phyloP scores from a whole-genome alignment of 2,113 vertebrate genomes.

The Notothenia rossii region DNA sequence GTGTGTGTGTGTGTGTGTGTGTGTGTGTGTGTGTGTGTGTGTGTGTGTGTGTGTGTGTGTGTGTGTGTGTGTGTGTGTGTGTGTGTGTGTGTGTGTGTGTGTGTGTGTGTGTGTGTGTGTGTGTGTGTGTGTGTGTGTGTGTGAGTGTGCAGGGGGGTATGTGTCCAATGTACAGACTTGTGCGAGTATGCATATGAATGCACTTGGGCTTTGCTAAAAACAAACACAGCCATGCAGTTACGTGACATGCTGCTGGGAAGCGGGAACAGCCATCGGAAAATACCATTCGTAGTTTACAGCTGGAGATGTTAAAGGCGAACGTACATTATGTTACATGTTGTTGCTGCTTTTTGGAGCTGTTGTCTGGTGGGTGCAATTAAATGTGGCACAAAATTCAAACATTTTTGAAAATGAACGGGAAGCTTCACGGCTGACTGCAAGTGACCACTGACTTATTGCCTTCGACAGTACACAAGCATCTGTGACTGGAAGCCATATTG shows the following conservation, averaged over 20 bases:
- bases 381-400: background rate
- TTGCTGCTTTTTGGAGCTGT: background rate
- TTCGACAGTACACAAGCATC: background rate
- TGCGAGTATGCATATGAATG: slow-evolving; percentile 66
- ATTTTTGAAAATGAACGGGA: background rate
- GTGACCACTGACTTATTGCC: background rate
- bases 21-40: slow-evolving; percentile 19
- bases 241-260: slow-evolving; percentile 56
- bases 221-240: slow-evolving; percentile 69
- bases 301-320: background rate
- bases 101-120: slow-evolving; percentile 18
- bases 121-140: slow-evolving; percentile 19
- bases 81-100: slow-evolving; percentile 8
- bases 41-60: slow-evolving; percentile 12
- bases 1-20: slow-evolving; percentile 21
- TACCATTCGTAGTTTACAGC: slow-evolving; percentile 1
- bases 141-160: background rate
- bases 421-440: background rate
- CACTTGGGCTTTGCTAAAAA: slow-evolving; percentile 76
- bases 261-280: slow-evolving; percentile 19
- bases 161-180: slow-evolving; percentile 11
- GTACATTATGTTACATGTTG: background rate
- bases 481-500: background rate
- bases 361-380: background rate
- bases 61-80: slow-evolving; percentile 16